Evolutionary conservation across 2,113 vertebrate species (phyloP), one percentile per base, ranked within the genome.

Genomic region (Myxocyprinus asiaticus): DNA sequence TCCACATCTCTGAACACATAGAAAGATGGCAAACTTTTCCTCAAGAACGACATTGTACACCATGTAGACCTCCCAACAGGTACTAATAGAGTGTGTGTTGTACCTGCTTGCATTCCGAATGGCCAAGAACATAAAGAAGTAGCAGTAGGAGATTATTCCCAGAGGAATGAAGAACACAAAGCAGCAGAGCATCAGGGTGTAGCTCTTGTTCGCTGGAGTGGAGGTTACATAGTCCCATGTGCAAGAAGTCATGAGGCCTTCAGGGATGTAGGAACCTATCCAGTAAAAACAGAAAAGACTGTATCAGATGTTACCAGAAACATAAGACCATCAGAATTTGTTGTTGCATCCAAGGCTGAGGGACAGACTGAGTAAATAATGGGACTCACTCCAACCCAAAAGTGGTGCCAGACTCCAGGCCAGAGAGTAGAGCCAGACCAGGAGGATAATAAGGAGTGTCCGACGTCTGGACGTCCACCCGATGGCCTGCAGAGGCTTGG

Each of bases 391-490:
- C 95, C 94, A 96, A 87, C 95, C 95, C 78, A 96, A 91, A 86
- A 95, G 94, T n/a, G 95, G 94, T 0, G 94, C 94, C 48, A 95
- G 91, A 77, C 94, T 96, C 95, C 95, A 95, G 77, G 91, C 91
- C 85, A 95, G 82, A 44, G 94, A 92, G 58, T 95, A 95, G 78
- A 95, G 85, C 95, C 95, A 96, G 81, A 95, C 88, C 48, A 91
- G 89, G 72, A 92, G 84, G 83, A 96, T 91, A 84, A 94, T 92
- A 62, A 93, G 64, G 0, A 90, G 82, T 0, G 92, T 91, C 10
- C 90, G 88, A 77, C 92, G 94, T 87, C 92, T 94, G 33, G 95
- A 95, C 0, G 87, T 90, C 85, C 91, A 88, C 71, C 90, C 88
- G 7, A 94, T 86, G 66, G 94, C 90, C 81, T 94, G 89, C 87